phyloP scores from a whole-genome alignment of 2,797 vertebrate genomes.

The Sebastes umbrosus region DNA sequence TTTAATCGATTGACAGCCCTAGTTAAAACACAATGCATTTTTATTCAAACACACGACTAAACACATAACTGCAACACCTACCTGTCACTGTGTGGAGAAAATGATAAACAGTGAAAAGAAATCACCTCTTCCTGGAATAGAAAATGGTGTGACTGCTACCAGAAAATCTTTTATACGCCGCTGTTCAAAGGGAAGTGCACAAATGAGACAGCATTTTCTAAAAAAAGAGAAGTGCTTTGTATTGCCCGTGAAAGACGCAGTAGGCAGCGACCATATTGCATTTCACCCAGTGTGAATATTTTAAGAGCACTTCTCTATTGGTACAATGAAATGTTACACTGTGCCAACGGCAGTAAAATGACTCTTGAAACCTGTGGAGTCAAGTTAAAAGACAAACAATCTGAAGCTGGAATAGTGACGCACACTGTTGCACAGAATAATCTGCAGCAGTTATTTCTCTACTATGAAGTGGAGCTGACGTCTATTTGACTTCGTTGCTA shows the following conservation, averaged over 20 bases:
- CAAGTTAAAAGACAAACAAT: background rate
- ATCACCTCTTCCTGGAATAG: background rate
- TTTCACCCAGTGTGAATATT: conserved; percentile 77
- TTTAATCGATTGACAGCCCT: too few relatives aligned
- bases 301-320: conserved; percentile 67
- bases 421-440: background rate
- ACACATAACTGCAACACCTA: conserved; percentile 5
- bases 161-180: background rate
- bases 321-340: conserved; percentile 44
- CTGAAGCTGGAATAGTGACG: background rate
- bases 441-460: background rate
- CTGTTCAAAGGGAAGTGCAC: conserved; percentile 12
- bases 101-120: background rate
- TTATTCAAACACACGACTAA: background rate
- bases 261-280: conserved; percentile 44
- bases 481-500: background rate
- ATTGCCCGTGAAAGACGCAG: conserved; percentile 21
- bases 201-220: conserved; percentile 20
- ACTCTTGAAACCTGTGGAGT: conserved; percentile 15
- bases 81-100: conserved; percentile 16
- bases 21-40: background rate
- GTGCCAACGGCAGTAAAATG: background rate
- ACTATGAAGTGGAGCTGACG: background rate
- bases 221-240: conserved; percentile 46
- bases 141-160: background rate